phyloP scores from a whole-genome alignment of 2,888 invertebrate species.

The Philereme transversata region DNA sequence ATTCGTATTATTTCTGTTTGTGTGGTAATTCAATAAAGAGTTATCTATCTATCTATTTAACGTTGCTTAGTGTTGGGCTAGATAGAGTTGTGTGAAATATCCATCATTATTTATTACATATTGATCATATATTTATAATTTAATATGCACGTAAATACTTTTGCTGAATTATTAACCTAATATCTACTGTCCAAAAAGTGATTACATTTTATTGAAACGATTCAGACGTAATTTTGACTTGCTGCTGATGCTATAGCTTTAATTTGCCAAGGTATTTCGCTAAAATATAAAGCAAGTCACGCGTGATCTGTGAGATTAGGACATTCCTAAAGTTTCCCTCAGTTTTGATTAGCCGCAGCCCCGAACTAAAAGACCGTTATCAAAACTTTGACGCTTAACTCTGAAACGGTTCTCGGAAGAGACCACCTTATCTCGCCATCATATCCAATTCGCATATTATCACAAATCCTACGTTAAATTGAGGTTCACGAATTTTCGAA shows the following conservation, averaged over 20 bases:
- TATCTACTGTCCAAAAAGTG: not conserved
- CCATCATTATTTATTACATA: too few relatives aligned
- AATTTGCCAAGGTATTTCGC: constrained; percentile 24
- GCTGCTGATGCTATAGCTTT: constrained; percentile 14
- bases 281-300: constrained; percentile 37
- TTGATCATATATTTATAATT: too few relatives aligned
- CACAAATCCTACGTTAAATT: constrained; percentile 66
- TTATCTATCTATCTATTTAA: too few relatives aligned
- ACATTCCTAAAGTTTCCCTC: constrained; percentile 60
- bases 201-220: not conserved
- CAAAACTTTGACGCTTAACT: constrained; percentile 68
- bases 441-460: constrained; percentile 67
- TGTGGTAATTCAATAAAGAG: too few relatives aligned
- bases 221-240: constrained; percentile 12
- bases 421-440: constrained; percentile 56
- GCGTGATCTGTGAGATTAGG: constrained; percentile 62
- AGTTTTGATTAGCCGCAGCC: constrained; percentile 56
- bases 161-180: too few relatives aligned
- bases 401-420: constrained; percentile 49
- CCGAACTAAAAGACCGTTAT: constrained; percentile 59
- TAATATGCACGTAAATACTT: too few relatives aligned
- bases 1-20: too few relatives aligned
- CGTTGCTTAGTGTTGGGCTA: too few relatives aligned
- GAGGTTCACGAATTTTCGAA: constrained; percentile 55
- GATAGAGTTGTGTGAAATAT: too few relatives aligned